Evolutionary conservation across 2,113 vertebrate genomes (phyloP).

Genomic region (Hydropotes inermis): DNA sequence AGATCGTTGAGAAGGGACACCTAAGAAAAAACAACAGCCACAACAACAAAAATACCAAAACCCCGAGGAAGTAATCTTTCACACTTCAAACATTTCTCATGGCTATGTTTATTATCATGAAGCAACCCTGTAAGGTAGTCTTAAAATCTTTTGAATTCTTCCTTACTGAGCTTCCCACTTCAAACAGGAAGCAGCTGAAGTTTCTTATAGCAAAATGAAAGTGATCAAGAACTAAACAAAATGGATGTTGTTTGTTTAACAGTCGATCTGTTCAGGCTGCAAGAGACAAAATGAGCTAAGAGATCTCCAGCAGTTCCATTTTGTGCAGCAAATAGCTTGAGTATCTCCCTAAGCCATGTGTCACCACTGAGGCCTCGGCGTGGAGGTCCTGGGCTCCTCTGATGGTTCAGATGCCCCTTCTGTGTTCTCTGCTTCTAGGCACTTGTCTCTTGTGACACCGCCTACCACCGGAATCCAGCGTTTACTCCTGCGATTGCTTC

Average conservation of each 20-base stretch:
- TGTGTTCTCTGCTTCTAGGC: background rate
- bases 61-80: background rate
- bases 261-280: background rate
- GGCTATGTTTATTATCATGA: background rate
- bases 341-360: background rate
- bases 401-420: background rate
- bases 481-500: background rate
- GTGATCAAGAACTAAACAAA: conserved; percentile 40
- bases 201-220: background rate
- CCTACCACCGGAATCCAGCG: background rate
- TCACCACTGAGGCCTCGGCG: background rate
- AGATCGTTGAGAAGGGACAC: background rate
- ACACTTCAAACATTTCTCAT: background rate
- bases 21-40: background rate
- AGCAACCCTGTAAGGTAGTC: background rate
- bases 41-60: background rate
- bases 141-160: conserved; percentile 1
- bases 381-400: background rate
- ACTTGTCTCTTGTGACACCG: background rate
- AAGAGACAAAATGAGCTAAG: background rate
- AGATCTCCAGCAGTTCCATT: background rate
- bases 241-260: conserved; percentile 6
- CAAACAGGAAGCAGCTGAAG: background rate
- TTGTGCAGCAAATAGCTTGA: background rate
- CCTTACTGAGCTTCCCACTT: background rate